Evolutionary conservation across 1,140 invertebrate genomes (phyloP), one percentile per base, ranked within the genome.

Genomic region (Eupeodes corollae): DNA sequence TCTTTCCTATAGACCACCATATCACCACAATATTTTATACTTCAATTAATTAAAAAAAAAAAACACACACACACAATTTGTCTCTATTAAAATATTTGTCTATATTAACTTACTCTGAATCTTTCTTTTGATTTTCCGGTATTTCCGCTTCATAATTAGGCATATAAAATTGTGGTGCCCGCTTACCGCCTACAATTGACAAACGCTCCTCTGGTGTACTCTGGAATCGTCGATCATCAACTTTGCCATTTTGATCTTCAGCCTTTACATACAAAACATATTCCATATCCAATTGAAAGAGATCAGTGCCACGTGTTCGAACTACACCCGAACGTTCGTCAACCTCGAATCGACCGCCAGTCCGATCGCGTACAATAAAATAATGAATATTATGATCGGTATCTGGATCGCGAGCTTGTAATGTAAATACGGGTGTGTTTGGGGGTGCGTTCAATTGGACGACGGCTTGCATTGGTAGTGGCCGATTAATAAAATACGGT

Each of bases 301-400:
- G 82, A 62, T 93, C 91, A 1, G 82, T 89, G 35, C 90, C 90
- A 38, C 88, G 74, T 0, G 91, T 94, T 15, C 91, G 75, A n/a
- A 95, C 90, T 10, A 94, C 91, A 1, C 91, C 91, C 1, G 90
- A 93, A 41, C 90, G 73, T 68, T 92, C 88, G 57, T 93, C 90
- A 12, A 93, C 88, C 69, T 91, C 88, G 58, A 92, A 92, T 15
- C 79, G 63, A 14, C 78, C 78, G 1, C 79, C 79, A 0, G 79
- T 94, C 63, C 90, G 73, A 71, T 95, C 91, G 56, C 91, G 72
- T 1, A 94, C 89, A 50, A 95, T 91, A 71, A 91, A 93, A 67
- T 94, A 95, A 62, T 94, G 91, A 52, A 95, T 93, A 67, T 92
- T 94, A 63, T 90, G 87, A 71, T 94, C 90, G 1, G 89, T 91